These are phyloP conservation scores for Umimayanthus kanabou DNA, from an alignment of 92 coral and sea anemone genomes.

Conservation along the genomic window DNA sequence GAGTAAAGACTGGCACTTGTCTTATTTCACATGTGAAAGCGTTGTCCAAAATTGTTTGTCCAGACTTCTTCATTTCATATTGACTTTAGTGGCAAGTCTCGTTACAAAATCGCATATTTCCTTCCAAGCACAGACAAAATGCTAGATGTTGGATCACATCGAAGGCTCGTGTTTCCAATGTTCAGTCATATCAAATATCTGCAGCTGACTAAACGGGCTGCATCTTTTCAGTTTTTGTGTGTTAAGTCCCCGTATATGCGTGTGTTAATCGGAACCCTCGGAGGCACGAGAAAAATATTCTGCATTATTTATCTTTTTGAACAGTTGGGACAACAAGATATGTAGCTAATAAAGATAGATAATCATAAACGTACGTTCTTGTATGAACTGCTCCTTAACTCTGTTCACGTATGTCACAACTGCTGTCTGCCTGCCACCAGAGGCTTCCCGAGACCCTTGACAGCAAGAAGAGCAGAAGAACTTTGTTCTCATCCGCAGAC, in stretches of 20 bases:
- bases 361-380: background rate
- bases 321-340: background rate
- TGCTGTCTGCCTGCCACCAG: constrained; percentile 78
- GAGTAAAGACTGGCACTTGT: no score
- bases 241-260: background rate
- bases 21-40: no score
- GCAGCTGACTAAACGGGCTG: background rate
- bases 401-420: constrained; percentile 78
- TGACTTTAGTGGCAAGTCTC: no score
- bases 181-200: background rate
- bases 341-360: background rate
- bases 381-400: constrained; percentile 52
- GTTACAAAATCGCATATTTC: no score
- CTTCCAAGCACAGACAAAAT: no score
- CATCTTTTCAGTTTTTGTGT: no score
- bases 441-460: constrained; percentile 59
- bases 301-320: background rate
- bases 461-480: constrained; percentile 74
- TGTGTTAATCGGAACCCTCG: no score
- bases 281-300: no score
- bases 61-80: no score
- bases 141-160: no score
- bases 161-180: background rate
- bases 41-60: no score
- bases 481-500: constrained; percentile 55